Base-by-base conservation (phyloP, 2,113 vertebrate species). In the Bettongia penicillata region DNA sequence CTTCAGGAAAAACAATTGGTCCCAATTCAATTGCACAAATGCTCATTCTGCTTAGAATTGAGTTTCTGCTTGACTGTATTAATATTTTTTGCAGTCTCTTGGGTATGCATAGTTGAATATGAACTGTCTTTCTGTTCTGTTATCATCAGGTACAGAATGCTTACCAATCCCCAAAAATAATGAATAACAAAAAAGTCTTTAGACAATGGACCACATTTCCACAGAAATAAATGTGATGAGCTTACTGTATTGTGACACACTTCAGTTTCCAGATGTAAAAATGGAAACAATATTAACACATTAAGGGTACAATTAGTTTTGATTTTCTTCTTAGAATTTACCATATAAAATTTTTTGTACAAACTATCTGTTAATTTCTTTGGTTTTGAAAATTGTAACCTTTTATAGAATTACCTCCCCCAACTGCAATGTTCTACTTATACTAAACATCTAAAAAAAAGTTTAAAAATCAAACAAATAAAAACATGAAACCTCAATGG, bases 371-470 rank as follows among this genome's bases (percentile, higher is more conserved):
- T 91, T 98, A 48, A 94, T 98, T 98, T 99, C 98, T 99, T 99
- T 99, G 98, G 98, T 96, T 98, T 98, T 98, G 98, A 96, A 98
- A 97, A 97, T 43, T 7, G 43, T 43, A n/a, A 22, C 68, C 95
- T 96, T n/a, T 97, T 97, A 90, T 91, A 94, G 91, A 10, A 95
- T 57, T 96, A 24, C 94, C 1, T 97, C 95, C 93, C 97, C 97
- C 95, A 97, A 10, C 89, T 94, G 97, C 96, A 98, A 97, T 94
- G 31, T 91, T 95, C 51, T 96, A 94, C 95, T 96, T 97, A 95
- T 97, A 97, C 61, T 92, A 97, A 19, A 96, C 24, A 93, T 96
- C 50, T 98, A 95, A 95, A 77, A 95, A 77, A 43, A 96, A 77
- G 97, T 93, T 97, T 37, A 91, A 95, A 31, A 77, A 95, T 94